Evolutionary conservation across 2,888 invertebrate genomes (phyloP), one percentile per base, ranked within the genome.

Genomic region (Chloroclystis v-ata): DNA sequence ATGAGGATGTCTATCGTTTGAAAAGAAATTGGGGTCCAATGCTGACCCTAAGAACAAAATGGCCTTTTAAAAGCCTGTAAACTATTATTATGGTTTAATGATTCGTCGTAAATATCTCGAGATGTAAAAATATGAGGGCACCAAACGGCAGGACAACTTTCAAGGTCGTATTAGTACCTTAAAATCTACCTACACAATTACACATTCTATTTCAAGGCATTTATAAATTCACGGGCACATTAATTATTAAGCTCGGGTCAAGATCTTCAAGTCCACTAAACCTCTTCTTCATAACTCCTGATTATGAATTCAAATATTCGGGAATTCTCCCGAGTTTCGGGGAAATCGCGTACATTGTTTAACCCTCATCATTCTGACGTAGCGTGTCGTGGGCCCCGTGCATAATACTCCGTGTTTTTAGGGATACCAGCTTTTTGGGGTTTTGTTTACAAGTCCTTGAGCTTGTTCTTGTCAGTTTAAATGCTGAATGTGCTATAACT

Each of bases 1-100:
- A 62, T 58, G 57, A 59, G 53, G 44, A 52, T 49, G 47, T 53
- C 47, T 43, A 12, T 28, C 10, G 33, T 37, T 11, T 43, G 33
- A 37, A 38, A 32, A 40, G 40, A 41, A 24, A 28, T 41, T 35
- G 16, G 35, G 7, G 16, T 20, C 10, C 7, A 11, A 35, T 20
- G 3, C 10, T 35, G 35, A 11, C 33, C 33, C 10, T 20, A 14
- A 1, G 20, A 5, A 9, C 20, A 9, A 9, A 13, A 33, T 5
- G 16, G n/a, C 9, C 14, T 16, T n/a, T n/a, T n/a, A 5, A 2
- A 4, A 13, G 16, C 1, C 14, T n/a, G 9, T 16, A 33, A 33
- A 33, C 16, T 33, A 33, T 10, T 16, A 10, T 14, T 13, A 6
- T 14, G n/a, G 16, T 1, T 12, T 14, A 33, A 33, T 5, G 16